Evolutionary conservation across 2,113 vertebrate species (phyloP).

Genomic region (Anthoscopus minutus): DNA sequence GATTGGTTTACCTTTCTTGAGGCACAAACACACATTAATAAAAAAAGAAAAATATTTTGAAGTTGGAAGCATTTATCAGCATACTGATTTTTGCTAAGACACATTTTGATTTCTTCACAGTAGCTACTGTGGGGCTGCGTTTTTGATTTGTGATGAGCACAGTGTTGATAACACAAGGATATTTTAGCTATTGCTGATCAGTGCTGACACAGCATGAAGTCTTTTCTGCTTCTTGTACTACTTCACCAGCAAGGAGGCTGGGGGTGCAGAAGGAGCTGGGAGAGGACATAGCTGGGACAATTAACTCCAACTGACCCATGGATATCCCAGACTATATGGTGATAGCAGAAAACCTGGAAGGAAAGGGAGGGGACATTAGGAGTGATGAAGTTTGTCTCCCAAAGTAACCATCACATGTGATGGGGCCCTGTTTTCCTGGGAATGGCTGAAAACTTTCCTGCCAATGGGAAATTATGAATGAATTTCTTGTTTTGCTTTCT

Average conservation of each 20-base stretch:
- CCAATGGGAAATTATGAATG: neutral
- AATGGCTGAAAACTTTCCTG: neutral
- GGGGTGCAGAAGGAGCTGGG: neutral
- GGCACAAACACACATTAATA: neutral
- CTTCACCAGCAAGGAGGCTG: neutral
- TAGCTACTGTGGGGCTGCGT: fast-evolving
- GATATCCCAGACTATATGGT: neutral
- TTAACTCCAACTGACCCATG: neutral
- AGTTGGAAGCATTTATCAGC: neutral
- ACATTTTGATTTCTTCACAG: neutral
- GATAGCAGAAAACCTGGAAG: neutral
- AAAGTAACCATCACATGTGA: neutral
- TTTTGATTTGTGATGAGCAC: neutral
- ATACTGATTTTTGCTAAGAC: neutral
- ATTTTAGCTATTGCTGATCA: neutral
- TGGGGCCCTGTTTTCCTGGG: neutral
- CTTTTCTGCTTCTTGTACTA: neutral
- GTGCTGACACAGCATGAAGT: fast-evolving
- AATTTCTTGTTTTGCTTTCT: neutral
- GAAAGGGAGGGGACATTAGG: neutral
- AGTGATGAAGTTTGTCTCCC: neutral
- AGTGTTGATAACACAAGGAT: neutral
- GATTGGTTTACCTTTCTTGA: neutral
- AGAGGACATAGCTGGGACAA: neutral
- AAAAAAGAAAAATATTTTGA: neutral